These are phyloP conservation scores for Chrysolina haemoptera DNA, from an alignment of 2,888 invertebrate genomes.

Conservation along the genomic window DNA sequence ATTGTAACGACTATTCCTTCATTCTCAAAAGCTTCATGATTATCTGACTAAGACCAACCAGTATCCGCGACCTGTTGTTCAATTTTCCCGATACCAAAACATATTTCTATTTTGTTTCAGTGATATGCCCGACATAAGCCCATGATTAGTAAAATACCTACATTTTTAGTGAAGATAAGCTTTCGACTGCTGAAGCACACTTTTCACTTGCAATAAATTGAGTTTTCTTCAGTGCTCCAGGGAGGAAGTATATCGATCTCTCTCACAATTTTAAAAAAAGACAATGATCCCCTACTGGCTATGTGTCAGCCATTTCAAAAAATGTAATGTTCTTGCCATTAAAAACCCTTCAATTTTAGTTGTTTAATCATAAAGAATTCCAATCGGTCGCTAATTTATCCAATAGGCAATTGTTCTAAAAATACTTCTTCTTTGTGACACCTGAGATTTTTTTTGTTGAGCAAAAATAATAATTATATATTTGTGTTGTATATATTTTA, in stretches of 20 bases:
- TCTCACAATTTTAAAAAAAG: slow-evolving; percentile 20
- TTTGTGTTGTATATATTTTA: slow-evolving; percentile 57
- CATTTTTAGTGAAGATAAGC: slow-evolving; percentile 49
- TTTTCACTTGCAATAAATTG: slow-evolving; percentile 37
- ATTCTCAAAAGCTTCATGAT: no score
- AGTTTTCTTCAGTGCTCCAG: slow-evolving; percentile 31
- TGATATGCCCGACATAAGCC: slow-evolving; percentile 84
- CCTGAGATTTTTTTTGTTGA: slow-evolving; percentile 53
- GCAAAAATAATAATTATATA: slow-evolving; percentile 48
- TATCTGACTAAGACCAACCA: no score
- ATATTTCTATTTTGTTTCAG: slow-evolving; percentile 68
- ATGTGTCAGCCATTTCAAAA: background rate
- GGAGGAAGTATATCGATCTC: slow-evolving; percentile 19
- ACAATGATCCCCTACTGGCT: background rate
- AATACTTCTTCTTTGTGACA: slow-evolving; percentile 42
- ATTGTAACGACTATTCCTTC: no score
- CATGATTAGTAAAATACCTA: slow-evolving; percentile 40
- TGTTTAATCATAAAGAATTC: background rate
- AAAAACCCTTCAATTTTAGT: background rate
- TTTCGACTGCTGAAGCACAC: slow-evolving; percentile 53
- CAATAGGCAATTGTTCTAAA: background rate
- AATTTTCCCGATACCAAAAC: background rate
- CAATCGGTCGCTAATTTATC: no score
- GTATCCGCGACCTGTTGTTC: no score
- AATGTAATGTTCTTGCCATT: background rate